Conservation (phyloP, 2,113 vertebrate species). For the Indri indri region DNA sequence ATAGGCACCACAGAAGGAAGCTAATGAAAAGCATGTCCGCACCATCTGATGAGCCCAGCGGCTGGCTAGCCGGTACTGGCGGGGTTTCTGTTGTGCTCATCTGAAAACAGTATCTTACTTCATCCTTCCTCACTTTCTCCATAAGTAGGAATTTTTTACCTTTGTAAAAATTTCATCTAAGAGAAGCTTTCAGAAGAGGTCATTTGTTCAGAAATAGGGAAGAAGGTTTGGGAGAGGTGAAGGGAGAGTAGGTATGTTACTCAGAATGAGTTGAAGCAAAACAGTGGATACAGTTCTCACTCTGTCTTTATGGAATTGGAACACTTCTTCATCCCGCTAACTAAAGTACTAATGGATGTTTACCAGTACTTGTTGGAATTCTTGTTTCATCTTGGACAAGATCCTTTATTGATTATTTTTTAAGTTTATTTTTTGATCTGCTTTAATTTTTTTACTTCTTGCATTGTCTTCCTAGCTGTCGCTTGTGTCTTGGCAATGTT, state of each 20-base stretch:
- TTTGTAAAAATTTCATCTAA: neutral
- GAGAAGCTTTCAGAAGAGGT: neutral
- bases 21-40: neutral
- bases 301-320: neutral
- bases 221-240: neutral
- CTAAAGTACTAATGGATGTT: neutral
- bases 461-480: neutral
- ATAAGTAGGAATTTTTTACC: neutral
- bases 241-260: neutral
- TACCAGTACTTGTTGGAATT: neutral
- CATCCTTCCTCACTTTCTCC: conserved; percentile 34
- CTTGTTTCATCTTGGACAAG: neutral
- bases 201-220: neutral
- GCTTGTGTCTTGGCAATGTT: neutral
- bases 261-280: conserved; percentile 7
- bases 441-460: neutral
- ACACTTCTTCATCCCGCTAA: neutral
- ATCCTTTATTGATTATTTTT: neutral
- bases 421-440: neutral
- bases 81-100: neutral
- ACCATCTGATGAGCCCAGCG: conserved; percentile 36
- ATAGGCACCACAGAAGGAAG: neutral
- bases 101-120: neutral
- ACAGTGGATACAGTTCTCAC: neutral
- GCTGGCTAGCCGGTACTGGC: neutral